Conservation (phyloP, 2,888 invertebrate genomes). For the Chymomyza fuscimana region DNA sequence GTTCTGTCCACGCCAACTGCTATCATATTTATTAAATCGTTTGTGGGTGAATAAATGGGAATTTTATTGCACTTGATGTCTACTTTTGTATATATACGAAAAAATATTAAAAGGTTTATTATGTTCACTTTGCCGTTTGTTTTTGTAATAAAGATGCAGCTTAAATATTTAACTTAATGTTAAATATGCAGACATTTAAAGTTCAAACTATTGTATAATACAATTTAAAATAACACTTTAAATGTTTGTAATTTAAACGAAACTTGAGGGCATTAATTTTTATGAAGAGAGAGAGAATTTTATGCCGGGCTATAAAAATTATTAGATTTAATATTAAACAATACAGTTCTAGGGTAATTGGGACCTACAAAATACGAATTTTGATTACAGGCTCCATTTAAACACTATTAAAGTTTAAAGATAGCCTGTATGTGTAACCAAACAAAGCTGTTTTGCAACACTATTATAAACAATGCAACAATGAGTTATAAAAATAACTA, state of each 20-base stretch:
- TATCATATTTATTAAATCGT: conserved; percentile 29
- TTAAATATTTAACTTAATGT: neutral
- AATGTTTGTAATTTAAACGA: neutral
- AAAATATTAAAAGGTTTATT: neutral
- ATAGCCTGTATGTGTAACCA: too few relatives aligned
- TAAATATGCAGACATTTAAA: neutral
- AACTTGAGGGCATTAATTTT: neutral
- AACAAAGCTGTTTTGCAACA: too few relatives aligned
- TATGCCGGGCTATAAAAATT: neutral
- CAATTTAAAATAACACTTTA: neutral
- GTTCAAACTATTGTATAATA: neutral
- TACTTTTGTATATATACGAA: neutral
- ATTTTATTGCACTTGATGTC: conserved; percentile 33
- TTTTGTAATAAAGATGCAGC: neutral
- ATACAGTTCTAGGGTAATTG: too few relatives aligned
- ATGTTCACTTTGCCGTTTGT: neutral
- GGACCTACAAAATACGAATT: too few relatives aligned
- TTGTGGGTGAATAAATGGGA: conserved; percentile 33
- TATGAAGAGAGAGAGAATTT: neutral
- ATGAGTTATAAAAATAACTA: too few relatives aligned
- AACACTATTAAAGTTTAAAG: too few relatives aligned
- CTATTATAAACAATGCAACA: too few relatives aligned
- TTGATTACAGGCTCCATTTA: too few relatives aligned
- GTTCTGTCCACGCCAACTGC: neutral
- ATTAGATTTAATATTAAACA: too few relatives aligned